Percentiles rank a stretch among this genome's conserved stretches.
Conservation (phyloP, 1,140 invertebrate species). For the Sycophaga agraensis region DNA sequence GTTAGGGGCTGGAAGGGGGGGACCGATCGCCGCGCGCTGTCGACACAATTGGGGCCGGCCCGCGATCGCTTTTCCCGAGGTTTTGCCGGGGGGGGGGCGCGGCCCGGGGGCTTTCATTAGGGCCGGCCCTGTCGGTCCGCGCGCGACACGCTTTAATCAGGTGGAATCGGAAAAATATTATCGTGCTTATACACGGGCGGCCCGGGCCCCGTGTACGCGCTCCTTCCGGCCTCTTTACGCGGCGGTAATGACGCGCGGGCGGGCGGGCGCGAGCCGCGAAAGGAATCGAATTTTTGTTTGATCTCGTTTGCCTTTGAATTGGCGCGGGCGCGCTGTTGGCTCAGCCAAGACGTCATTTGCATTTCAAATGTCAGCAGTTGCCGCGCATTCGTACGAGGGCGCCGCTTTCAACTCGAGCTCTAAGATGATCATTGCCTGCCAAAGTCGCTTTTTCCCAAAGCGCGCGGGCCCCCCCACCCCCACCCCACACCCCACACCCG, state of each 20-base stretch:
- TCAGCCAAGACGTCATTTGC: not conserved
- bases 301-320: not conserved
- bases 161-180: conserved; percentile 30
- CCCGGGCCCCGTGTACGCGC: no score
- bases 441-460: no score
- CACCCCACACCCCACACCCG: no score
- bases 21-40: conserved; percentile 21
- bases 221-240: not conserved
- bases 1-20: not conserved
- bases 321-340: not conserved
- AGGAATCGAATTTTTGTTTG: not conserved
- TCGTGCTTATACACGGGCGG: conserved; percentile 7
- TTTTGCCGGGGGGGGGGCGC: no score
- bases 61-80: not conserved
- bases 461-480: no score
- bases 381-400: not conserved
- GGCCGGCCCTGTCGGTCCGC: not conserved
- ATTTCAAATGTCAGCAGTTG: conserved; percentile 2
- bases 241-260: not conserved
- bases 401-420: no score
- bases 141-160: conserved; percentile 27
- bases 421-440: no score
- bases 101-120: conserved; percentile 19
- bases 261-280: no score
- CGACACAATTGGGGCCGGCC: conserved; percentile 30